Evolutionary conservation across 2,797 vertebrate species (phyloP).

Genomic region (Orientallactaga sibirica): DNA sequence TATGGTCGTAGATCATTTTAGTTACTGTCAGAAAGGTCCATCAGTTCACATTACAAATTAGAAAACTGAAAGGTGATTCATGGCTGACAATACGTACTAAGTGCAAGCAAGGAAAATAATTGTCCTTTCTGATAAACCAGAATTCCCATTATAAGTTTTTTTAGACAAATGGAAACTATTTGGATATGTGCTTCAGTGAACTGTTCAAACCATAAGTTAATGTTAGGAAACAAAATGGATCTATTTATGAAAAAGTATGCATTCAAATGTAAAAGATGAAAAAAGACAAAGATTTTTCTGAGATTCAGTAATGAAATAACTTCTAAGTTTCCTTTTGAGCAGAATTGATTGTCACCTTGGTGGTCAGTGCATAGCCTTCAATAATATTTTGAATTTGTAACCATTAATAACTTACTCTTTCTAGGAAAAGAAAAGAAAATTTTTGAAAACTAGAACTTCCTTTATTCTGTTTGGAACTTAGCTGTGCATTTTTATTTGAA

Average conservation of each 20-base stretch:
- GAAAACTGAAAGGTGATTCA: slow-evolving; percentile 66
- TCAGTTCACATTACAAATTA: slow-evolving; percentile 81
- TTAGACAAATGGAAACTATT: slow-evolving; percentile 47
- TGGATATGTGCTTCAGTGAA: not conserved
- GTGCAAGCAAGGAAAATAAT: slow-evolving; percentile 65
- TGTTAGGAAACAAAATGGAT: slow-evolving; percentile 5
- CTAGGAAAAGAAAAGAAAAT: slow-evolving; percentile 20
- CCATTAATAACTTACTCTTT: slow-evolving; percentile 9
- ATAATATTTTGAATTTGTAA: not conserved
- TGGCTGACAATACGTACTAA: slow-evolving; percentile 69
- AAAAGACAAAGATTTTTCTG: not conserved
- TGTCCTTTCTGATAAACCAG: slow-evolving; percentile 68
- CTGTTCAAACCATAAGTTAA: slow-evolving; percentile 18
- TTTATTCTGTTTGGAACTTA: not conserved
- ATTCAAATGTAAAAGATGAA: not conserved
- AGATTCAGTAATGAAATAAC: slow-evolving; percentile 18
- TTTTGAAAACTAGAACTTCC: not conserved
- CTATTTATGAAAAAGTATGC: slow-evolving; percentile 3
- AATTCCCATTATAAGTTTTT: slow-evolving; percentile 56
- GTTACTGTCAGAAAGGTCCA: slow-evolving; percentile 82
- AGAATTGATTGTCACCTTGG: not conserved
- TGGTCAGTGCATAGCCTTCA: not conserved
- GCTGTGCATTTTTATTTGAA: not conserved
- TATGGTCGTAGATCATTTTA: slow-evolving; percentile 79
- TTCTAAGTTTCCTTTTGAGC: slow-evolving; percentile 23